Percentiles rank a stretch among this genome's conserved stretches.
Conservation (phyloP, 2,113 vertebrate species). For the Nannobrachium achirus region DNA sequence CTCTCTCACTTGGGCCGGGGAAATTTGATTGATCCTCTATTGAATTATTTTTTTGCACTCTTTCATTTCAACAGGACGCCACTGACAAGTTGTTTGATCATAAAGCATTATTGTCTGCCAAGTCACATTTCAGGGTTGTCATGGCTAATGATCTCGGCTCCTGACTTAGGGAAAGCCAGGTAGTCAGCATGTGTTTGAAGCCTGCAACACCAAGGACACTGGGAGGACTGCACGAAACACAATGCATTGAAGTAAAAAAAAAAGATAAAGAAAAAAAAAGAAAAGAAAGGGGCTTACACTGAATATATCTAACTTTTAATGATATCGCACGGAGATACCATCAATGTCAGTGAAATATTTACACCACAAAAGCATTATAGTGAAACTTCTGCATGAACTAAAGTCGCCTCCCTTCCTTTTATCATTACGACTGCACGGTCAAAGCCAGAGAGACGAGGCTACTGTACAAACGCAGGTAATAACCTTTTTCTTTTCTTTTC, state of each 20-base stretch:
- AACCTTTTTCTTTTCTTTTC: conserved; percentile 51
- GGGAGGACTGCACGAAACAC: conserved; percentile 73
- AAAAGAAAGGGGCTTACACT: conserved; percentile 53
- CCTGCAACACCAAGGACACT: conserved; percentile 77
- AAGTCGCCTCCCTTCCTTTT: conserved; percentile 53
- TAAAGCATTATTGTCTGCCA: conserved; percentile 84
- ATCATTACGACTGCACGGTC: conserved; percentile 56
- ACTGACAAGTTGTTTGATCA: conserved; percentile 87
- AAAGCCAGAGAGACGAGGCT: conserved; percentile 51
- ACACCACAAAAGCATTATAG: conserved; percentile 34
- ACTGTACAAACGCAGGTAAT: conserved; percentile 44
- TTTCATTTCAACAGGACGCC: conserved; percentile 81
- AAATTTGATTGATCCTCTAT: conserved; percentile 87
- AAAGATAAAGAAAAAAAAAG: conserved; percentile 72
- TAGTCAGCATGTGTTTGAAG: conserved; percentile 86
- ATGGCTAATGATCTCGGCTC: conserved; percentile 85
- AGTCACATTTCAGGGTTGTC: conserved; percentile 82
- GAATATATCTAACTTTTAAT: conserved; percentile 71
- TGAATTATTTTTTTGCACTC: conserved; percentile 84
- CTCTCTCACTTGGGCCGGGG: conserved; percentile 78
- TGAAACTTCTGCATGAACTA: conserved; percentile 45
- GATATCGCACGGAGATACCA: conserved; percentile 57
- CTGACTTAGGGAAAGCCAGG: conserved; percentile 80
- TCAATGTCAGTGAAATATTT: conserved; percentile 69
- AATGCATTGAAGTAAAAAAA: conserved; percentile 74